Conservation (phyloP, 1,140 invertebrate species). For the Dendroctonus ponderosae region DNA sequence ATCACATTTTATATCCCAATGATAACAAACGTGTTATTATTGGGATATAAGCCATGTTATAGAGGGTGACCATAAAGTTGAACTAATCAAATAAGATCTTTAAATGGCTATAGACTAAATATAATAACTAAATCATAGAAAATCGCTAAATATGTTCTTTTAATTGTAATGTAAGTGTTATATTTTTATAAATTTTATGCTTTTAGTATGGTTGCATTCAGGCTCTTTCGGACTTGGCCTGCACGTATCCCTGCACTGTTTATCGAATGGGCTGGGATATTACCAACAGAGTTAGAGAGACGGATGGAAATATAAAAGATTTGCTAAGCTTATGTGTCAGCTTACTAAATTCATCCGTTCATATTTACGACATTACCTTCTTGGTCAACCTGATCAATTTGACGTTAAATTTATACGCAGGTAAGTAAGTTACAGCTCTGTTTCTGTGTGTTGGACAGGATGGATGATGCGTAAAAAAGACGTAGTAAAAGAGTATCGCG, state of each 20-base stretch:
- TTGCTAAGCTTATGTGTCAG: conserved; percentile 51
- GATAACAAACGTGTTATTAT: no score
- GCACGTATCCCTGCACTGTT: conserved; percentile 53
- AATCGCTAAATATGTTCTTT: no score
- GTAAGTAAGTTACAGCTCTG: conserved; percentile 44
- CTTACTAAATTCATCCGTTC: conserved; percentile 58
- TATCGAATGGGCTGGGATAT: conserved; percentile 55
- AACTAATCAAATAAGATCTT: no score
- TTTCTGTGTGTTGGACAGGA: not conserved
- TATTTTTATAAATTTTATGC: no score
- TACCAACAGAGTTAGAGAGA: conserved; percentile 4
- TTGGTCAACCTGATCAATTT: conserved; percentile 64
- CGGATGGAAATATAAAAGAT: conserved; percentile 28
- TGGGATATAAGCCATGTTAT: no score
- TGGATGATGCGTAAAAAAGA: no score
- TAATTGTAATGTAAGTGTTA: no score
- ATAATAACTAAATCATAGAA: no score
- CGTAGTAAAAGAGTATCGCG: no score
- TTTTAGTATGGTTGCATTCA: conserved; percentile 58
- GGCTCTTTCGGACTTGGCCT: conserved; percentile 54
- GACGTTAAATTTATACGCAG: conserved; percentile 65
- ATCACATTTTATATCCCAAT: no score
- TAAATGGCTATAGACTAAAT: no score
- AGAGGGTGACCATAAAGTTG: no score
- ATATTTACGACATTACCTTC: conserved; percentile 63